Conservation (phyloP, 2,113 vertebrate genomes). For the Clarias batrachus region DNA sequence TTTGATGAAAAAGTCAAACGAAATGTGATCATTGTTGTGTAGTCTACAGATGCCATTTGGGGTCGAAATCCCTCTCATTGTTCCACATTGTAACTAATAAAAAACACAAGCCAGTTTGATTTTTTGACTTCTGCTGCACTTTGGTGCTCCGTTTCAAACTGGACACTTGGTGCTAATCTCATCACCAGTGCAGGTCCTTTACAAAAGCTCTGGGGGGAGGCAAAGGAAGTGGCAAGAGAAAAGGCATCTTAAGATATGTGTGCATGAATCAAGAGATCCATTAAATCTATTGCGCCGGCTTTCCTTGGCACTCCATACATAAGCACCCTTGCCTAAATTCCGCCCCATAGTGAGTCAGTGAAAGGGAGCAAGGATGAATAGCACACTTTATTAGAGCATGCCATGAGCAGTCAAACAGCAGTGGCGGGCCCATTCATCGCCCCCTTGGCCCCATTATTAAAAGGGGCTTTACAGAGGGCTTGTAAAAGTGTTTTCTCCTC, state of each 20-base stretch:
- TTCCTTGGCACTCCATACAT: conserved; percentile 58
- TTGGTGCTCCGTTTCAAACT: conserved; percentile 48
- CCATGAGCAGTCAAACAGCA: conserved; percentile 66
- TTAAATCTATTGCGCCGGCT: conserved; percentile 62
- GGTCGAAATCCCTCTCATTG: neutral
- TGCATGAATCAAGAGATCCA: conserved; percentile 62
- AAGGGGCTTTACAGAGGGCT: conserved; percentile 57
- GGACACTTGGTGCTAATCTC: conserved; percentile 60
- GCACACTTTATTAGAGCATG: conserved; percentile 68
- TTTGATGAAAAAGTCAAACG: neutral
- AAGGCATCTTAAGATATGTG: conserved; percentile 61
- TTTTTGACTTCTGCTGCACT: conserved; percentile 40
- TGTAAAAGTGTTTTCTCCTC: conserved; percentile 66
- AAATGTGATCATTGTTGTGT: neutral
- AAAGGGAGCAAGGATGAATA: conserved; percentile 67
- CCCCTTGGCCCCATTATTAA: conserved; percentile 64
- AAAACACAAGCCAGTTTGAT: conserved; percentile 40
- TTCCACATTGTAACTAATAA: neutral
- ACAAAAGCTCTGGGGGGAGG: conserved; percentile 52
- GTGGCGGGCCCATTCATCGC: conserved; percentile 58
- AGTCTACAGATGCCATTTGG: neutral
- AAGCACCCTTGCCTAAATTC: conserved; percentile 59
- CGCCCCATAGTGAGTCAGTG: conserved; percentile 57
- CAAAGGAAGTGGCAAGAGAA: conserved; percentile 56
- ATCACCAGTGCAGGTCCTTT: conserved; percentile 27